These are phyloP conservation scores for Pangasius macronema DNA, from an alignment of 2,797 vertebrate species.

Conservation along the genomic window DNA sequence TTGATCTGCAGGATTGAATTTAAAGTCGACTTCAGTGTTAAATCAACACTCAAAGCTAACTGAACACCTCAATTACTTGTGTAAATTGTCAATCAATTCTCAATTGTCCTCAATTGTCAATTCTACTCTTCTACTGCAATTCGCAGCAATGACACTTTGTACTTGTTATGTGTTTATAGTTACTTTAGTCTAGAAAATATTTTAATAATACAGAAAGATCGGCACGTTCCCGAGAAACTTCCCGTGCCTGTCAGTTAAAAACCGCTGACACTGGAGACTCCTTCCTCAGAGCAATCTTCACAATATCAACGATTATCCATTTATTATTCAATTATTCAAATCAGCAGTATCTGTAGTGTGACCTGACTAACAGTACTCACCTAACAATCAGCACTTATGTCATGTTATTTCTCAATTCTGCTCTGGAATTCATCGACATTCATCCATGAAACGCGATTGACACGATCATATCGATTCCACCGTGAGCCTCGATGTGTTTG, in stretches of 20 bases:
- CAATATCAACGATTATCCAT: background rate
- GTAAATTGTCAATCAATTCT: no score
- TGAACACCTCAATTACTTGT: background rate
- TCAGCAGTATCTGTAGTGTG: no score
- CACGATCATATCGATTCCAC: background rate
- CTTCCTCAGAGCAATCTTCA: background rate
- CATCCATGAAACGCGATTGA: background rate
- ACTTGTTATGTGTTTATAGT: background rate
- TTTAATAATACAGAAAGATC: background rate
- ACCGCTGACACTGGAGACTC: background rate
- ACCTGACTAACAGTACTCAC: background rate
- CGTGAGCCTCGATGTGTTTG: background rate
- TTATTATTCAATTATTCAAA: background rate
- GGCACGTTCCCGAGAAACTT: background rate
- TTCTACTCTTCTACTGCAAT: background rate
- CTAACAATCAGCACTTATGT: no score
- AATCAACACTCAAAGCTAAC: background rate
- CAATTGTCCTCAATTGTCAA: no score
- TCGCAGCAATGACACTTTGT: background rate
- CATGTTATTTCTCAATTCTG: no score
- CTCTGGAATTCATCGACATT: background rate
- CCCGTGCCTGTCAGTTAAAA: background rate
- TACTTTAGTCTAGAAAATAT: background rate
- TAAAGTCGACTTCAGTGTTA: no score
- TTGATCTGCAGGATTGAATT: background rate